Percentiles rank a stretch among this genome's conserved stretches.
Conservation (phyloP, 2,888 invertebrate genomes). For the Apodemia mormo region DNA sequence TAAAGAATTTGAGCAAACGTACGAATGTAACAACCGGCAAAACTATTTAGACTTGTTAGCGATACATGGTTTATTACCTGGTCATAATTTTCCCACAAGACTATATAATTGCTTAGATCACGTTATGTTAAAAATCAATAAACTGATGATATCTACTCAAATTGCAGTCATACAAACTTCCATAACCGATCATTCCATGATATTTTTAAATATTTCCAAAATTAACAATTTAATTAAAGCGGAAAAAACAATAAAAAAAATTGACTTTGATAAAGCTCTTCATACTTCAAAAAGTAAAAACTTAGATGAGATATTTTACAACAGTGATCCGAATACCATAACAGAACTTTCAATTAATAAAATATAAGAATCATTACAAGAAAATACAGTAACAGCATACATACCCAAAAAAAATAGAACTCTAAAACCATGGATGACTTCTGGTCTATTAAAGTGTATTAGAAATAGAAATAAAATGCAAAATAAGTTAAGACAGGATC, state of each 20-base stretch:
- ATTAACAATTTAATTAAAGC: neutral
- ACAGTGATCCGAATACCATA: no score
- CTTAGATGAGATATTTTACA: neutral
- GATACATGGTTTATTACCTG: neutral
- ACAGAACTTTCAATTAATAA: no score
- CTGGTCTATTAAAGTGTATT: neutral
- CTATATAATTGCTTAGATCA: no score
- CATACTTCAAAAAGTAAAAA: neutral
- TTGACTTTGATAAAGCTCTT: constrained; percentile 11
- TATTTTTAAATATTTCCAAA: no score
- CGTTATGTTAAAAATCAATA: constrained; percentile 16
- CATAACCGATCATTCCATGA: constrained; percentile 18
- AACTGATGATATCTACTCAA: neutral
- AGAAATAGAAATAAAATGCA: constrained; percentile 8
- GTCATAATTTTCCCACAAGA: neutral
- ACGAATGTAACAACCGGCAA: neutral
- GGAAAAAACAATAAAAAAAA: neutral
- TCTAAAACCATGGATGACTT: constrained; percentile 17
- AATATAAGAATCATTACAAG: neutral
- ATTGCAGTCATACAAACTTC: constrained; percentile 16
- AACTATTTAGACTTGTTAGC: neutral
- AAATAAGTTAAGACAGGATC: neutral
- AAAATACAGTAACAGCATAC: neutral
- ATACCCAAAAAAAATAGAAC: constrained; percentile 11
- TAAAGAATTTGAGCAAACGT: neutral